Evolutionary conservation across 2,113 vertebrate species (phyloP).

Genomic region (Guaruba guarouba): DNA sequence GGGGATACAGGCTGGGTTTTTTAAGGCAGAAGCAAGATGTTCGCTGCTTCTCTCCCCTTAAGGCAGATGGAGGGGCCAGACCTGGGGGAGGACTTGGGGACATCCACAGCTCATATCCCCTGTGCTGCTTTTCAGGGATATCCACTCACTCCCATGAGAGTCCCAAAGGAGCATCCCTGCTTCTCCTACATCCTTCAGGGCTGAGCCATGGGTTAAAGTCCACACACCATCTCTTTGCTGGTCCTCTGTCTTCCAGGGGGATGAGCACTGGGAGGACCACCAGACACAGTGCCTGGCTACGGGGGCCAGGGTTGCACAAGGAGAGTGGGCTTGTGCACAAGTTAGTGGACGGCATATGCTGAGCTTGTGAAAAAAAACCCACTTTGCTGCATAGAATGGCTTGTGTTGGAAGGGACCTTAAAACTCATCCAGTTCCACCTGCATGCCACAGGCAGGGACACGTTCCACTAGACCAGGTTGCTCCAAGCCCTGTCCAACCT

Average conservation of each 20-base stretch:
- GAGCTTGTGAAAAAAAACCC: fast-evolving
- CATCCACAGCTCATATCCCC: background rate
- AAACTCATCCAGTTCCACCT: background rate
- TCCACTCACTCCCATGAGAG: background rate
- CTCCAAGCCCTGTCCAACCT: background rate
- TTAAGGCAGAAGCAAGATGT: background rate
- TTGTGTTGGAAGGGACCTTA: background rate
- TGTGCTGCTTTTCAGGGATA: background rate
- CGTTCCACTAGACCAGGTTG: background rate
- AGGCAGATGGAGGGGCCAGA: background rate
- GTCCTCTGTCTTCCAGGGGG: background rate
- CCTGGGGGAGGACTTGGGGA: background rate
- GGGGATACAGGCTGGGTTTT: background rate
- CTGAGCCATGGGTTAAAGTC: background rate
- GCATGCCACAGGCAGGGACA: background rate
- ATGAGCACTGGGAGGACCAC: background rate
- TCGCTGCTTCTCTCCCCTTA: background rate
- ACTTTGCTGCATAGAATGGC: background rate
- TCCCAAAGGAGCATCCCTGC: background rate
- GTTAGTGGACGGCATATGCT: fast-evolving
- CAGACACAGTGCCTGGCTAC: fast-evolving
- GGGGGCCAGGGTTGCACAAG: fast-evolving
- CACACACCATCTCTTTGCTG: background rate
- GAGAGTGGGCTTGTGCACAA: background rate
- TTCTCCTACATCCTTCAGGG: background rate